Evolutionary conservation across 2,113 vertebrate genomes (phyloP).

Genomic region (Tenrec ecaudatus): DNA sequence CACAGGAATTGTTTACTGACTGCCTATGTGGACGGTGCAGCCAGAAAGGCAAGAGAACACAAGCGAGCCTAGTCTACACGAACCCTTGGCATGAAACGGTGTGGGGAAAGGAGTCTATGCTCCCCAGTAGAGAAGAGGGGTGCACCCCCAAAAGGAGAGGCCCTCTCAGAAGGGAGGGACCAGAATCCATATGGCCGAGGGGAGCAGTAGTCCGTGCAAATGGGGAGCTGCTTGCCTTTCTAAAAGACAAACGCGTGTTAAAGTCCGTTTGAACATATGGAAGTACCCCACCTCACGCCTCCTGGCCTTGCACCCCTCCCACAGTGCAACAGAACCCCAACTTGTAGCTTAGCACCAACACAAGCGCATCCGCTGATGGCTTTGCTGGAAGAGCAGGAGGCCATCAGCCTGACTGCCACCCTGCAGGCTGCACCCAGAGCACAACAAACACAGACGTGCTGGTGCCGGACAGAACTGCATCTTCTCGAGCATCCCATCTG

Average conservation of each 20-base stretch:
- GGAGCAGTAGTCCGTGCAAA: constrained; percentile 62
- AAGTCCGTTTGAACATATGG: constrained; percentile 31
- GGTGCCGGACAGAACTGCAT: background rate
- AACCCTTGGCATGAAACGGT: constrained; percentile 17
- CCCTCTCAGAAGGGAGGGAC: constrained; percentile 66
- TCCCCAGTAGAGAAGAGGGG: constrained; percentile 69
- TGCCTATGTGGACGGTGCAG: background rate
- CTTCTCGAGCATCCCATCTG: constrained; percentile 33
- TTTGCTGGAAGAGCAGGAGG: background rate
- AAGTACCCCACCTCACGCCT: background rate
- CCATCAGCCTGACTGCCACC: background rate
- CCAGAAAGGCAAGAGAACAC: constrained; percentile 59
- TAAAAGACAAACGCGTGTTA: constrained; percentile 43
- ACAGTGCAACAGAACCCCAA: background rate
- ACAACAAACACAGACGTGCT: background rate
- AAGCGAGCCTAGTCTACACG: background rate
- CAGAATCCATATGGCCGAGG: constrained; percentile 48
- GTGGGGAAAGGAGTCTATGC: constrained; percentile 67
- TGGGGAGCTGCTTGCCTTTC: constrained; percentile 51
- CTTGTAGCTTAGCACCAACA: background rate
- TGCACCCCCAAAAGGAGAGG: constrained; percentile 48
- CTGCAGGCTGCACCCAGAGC: background rate
- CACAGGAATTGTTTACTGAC: background rate
- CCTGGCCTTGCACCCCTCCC: background rate
- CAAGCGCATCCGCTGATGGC: background rate